Base-by-base conservation (phyloP, 2,888 invertebrate genomes). In the Luperina nickerlii region DNA sequence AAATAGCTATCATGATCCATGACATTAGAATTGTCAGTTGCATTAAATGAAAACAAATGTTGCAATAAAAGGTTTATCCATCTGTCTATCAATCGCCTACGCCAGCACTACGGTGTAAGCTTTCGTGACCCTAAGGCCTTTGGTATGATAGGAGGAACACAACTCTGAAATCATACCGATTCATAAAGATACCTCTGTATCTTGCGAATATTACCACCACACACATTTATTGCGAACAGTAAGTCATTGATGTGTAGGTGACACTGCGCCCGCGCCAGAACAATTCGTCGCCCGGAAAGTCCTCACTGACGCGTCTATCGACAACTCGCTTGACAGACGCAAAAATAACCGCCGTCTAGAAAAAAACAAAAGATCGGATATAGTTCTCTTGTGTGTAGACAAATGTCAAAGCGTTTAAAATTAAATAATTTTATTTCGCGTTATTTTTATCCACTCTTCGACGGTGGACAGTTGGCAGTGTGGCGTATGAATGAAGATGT, bases 331-430 rank as follows among this genome's bases (percentile, higher is more conserved):
- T 90, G 92, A 91, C 92, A 90, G 89, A 89, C 88, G 92, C 94
- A 75, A 90, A 95, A 96, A 95, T 95, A 95, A 91, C 91, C 87
- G 86, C 84, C 85, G 85, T 87, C 89, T 83, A 90, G 86, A 91
- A 90, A 92, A 92, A 92, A 93, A 92, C 94, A 93, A 93, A 93
- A 92, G 88, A 93, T 93, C 93, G 92, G 93, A 94, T 93, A 95
- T 93, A 93, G 92, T 93, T 90, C 86, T 90, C 91, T 91, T 90
- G 91, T 88, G 90, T 92, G 93, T 91, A 90, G 93, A 93, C 93
- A 93, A 93, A 92, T 93, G 93, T 92, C 92, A 92, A 91, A 90
- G 82, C 89, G 88, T 90, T 93, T 92, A 90, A 93, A 93, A 93
- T 91, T 90, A 92, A 91, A 91, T 89, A 85, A 84, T 84, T 83